A percentile compares a stretch with the other conserved stretches of the same genome.
Conservation (phyloP, 2,797 vertebrate species). For the Leontopithecus rosalia region DNA sequence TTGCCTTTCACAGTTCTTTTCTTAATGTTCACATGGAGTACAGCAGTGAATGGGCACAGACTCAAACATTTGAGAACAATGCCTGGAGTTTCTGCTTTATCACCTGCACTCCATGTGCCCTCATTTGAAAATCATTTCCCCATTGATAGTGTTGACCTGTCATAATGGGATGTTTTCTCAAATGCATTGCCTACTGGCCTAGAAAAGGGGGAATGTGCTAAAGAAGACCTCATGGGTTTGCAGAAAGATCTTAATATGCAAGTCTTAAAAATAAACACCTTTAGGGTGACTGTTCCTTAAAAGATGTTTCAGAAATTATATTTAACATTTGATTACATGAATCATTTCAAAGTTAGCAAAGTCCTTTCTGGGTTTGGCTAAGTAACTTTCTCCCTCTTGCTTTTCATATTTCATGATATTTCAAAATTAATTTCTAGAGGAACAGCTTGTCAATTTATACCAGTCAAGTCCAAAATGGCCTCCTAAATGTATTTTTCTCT, state of each 20-base stretch:
- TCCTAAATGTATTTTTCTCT: conserved; percentile 49
- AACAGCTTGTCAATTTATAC: conserved; percentile 35
- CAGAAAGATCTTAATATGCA: neutral
- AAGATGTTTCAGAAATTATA: conserved; percentile 35
- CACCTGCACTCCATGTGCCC: neutral
- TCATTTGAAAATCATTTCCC: neutral
- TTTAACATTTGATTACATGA: neutral
- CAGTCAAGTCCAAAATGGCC: conserved; percentile 37
- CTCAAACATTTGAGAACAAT: neutral
- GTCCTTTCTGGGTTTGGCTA: conserved; percentile 10
- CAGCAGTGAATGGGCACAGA: neutral
- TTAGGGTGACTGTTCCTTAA: neutral
- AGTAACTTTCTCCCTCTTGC: conserved; percentile 32
- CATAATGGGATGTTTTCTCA: neutral
- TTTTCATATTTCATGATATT: conserved; percentile 15
- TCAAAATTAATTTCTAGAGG: conserved; percentile 11
- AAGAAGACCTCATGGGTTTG: neutral
- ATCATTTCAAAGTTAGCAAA: conserved; percentile 45
- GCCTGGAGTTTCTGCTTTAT: neutral
- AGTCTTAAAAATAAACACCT: neutral
- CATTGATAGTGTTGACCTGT: neutral
- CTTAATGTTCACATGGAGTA: neutral
- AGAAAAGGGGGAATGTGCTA: neutral
- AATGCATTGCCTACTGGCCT: neutral
- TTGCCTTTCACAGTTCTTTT: neutral